Percentiles rank a stretch among this genome's conserved stretches.
phyloP scores from a whole-genome alignment of 2,113 vertebrate species.

The Anolis sagrei region DNA sequence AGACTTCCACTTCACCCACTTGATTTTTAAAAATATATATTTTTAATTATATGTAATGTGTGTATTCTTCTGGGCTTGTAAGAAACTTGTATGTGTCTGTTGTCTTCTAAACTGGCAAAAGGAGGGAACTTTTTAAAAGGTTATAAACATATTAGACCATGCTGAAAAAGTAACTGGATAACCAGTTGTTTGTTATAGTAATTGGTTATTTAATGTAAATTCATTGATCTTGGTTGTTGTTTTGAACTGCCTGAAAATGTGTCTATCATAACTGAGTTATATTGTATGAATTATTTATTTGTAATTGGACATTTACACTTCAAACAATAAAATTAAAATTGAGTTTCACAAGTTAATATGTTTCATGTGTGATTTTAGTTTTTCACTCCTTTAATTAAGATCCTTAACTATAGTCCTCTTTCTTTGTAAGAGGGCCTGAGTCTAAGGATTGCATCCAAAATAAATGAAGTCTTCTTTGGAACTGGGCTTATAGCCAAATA shows the following conservation, averaged over 20 bases:
- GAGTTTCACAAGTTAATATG: constrained; percentile 58
- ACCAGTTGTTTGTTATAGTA: constrained; percentile 71
- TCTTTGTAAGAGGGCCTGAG: neutral
- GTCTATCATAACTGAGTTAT: constrained; percentile 73
- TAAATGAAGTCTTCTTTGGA: neutral
- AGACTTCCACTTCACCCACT: constrained; percentile 31
- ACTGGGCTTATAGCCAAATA: too few relatives aligned
- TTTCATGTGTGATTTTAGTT: too few relatives aligned
- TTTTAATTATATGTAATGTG: constrained; percentile 27
- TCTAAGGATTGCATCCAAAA: neutral
- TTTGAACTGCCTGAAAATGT: constrained; percentile 65
- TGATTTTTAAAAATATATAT: constrained; percentile 19
- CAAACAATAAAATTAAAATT: constrained; percentile 69
- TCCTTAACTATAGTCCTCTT: neutral
- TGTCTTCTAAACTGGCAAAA: constrained; percentile 46
- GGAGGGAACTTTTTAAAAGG: constrained; percentile 44
- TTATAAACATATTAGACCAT: constrained; percentile 56
- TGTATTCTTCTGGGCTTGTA: constrained; percentile 38
- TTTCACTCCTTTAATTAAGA: too few relatives aligned
- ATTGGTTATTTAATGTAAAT: constrained; percentile 70
- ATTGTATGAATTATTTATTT: constrained; percentile 84
- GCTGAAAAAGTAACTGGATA: constrained; percentile 60
- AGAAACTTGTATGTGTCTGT: constrained; percentile 36
- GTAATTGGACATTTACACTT: constrained; percentile 77
- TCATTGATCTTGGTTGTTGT: constrained; percentile 66